These are phyloP conservation scores for Hermaeophaga mercurialis DNA, from an alignment of 2,888 invertebrate species.

Conservation along the genomic window DNA sequence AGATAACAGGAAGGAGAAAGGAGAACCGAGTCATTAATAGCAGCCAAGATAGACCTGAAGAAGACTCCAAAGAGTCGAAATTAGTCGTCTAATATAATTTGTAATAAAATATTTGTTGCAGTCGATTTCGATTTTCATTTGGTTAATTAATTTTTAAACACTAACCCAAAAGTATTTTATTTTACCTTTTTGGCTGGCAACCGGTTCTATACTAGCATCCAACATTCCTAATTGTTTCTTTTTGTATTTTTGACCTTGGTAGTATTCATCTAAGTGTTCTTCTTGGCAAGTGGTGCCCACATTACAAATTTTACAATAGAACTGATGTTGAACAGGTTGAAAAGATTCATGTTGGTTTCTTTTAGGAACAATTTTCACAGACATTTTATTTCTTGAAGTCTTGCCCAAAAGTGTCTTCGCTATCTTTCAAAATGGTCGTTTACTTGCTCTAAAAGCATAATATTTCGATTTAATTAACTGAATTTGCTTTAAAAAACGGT, in stretches of 20 bases:
- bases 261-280: slow-evolving; percentile 66
- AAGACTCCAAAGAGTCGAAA: too few relatives aligned
- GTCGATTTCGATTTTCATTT: too few relatives aligned
- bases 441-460: slow-evolving; percentile 3
- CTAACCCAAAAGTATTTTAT: too few relatives aligned
- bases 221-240: slow-evolving; percentile 55
- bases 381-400: slow-evolving; percentile 38
- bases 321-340: slow-evolving; percentile 26
- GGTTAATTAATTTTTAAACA: too few relatives aligned
- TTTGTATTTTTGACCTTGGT: slow-evolving; percentile 65
- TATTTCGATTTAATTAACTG: too few relatives aligned
- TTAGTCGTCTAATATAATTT: too few relatives aligned
- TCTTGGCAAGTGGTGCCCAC: slow-evolving; percentile 63
- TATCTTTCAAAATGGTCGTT: slow-evolving; percentile 31
- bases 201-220: not conserved
- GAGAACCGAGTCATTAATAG: too few relatives aligned
- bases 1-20: too few relatives aligned
- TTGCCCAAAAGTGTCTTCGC: slow-evolving; percentile 49
- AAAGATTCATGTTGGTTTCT: not conserved
- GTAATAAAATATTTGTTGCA: too few relatives aligned
- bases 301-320: slow-evolving; percentile 53
- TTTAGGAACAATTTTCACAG: not conserved
- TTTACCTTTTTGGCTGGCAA: slow-evolving; percentile 6
- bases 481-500: too few relatives aligned
- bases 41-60: too few relatives aligned